Evolutionary conservation across 2,113 vertebrate genomes (phyloP).

Genomic region (Brachyistius frenatus): DNA sequence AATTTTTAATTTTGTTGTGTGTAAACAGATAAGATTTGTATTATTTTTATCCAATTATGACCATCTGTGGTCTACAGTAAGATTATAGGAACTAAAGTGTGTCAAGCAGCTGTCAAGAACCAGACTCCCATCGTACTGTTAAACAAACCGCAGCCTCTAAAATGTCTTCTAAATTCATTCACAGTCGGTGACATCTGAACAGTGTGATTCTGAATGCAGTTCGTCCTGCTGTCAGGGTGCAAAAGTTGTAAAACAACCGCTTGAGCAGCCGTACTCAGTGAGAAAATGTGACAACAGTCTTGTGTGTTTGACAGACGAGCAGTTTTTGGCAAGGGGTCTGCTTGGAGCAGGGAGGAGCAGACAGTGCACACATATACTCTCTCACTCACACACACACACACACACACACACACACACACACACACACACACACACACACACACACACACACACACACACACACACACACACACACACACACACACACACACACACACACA

Average conservation of each 20-base stretch:
- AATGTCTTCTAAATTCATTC: background rate
- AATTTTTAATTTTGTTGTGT: too few relatives aligned
- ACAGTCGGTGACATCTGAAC: background rate
- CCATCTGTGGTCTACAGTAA: too few relatives aligned
- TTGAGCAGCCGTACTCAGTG: conserved; percentile 12
- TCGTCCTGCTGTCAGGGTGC: conserved; percentile 27
- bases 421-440: conserved; percentile 11
- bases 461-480: conserved; percentile 9
- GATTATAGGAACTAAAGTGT: too few relatives aligned
- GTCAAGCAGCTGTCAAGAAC: too few relatives aligned
- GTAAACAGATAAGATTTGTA: too few relatives aligned
- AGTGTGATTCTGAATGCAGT: background rate
- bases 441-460: conserved; percentile 28
- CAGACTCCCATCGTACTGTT: too few relatives aligned
- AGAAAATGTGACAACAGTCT: conserved; percentile 42
- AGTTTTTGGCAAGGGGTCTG: conserved; percentile 41
- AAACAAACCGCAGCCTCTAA: background rate
- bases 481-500: background rate
- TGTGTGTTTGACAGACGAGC: conserved; percentile 30
- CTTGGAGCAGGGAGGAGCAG: conserved; percentile 24
- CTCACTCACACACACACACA: conserved; percentile 1
- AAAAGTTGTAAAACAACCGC: conserved; percentile 18
- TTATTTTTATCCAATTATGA: too few relatives aligned
- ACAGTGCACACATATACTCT: conserved; percentile 7
- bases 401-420: background rate